These are phyloP conservation scores for Ormyrus labotus DNA, from an alignment of 2,888 invertebrate genomes.

Conservation along the genomic window DNA sequence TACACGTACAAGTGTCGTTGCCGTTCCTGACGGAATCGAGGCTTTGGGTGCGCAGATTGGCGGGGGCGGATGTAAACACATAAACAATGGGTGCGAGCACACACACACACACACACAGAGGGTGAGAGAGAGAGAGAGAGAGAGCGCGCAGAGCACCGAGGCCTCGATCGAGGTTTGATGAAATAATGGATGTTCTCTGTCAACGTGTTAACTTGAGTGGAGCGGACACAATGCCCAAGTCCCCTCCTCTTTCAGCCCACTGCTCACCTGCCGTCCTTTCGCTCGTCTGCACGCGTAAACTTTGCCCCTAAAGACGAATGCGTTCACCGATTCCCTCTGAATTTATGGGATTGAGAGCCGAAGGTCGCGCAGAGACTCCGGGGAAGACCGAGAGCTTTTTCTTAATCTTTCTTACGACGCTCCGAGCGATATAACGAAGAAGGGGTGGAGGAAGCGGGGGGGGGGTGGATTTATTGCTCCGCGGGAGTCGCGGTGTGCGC, in stretches of 20 bases:
- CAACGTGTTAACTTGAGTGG: conserved; percentile 69
- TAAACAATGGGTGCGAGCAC: conserved; percentile 62
- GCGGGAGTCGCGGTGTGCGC: not conserved
- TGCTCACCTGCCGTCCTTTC: conserved; percentile 22
- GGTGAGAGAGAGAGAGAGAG: too few relatives aligned
- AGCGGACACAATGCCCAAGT: not conserved
- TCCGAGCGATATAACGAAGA: not conserved
- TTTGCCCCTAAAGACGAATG: conserved; percentile 39
- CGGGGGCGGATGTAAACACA: conserved; percentile 63
- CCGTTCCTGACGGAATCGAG: conserved; percentile 30
- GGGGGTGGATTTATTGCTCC: conserved; percentile 11
- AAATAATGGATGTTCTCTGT: conserved; percentile 74
- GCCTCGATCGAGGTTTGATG: conserved; percentile 66
- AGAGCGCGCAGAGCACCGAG: not conserved
- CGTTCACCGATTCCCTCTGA: conserved; percentile 22
- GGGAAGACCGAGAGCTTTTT: not conserved
- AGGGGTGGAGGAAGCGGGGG: not conserved
- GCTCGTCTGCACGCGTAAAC: conserved; percentile 21
- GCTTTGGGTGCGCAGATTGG: not conserved
- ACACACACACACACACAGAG: conserved; percentile 48
- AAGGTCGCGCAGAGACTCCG: not conserved
- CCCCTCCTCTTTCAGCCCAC: not conserved
- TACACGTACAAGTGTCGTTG: conserved; percentile 60
- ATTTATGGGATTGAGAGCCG: conserved; percentile 31
- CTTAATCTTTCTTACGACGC: not conserved